Evolutionary conservation across 2,797 vertebrate genomes (phyloP).

Genomic region (Poeciliopsis presidionis): DNA sequence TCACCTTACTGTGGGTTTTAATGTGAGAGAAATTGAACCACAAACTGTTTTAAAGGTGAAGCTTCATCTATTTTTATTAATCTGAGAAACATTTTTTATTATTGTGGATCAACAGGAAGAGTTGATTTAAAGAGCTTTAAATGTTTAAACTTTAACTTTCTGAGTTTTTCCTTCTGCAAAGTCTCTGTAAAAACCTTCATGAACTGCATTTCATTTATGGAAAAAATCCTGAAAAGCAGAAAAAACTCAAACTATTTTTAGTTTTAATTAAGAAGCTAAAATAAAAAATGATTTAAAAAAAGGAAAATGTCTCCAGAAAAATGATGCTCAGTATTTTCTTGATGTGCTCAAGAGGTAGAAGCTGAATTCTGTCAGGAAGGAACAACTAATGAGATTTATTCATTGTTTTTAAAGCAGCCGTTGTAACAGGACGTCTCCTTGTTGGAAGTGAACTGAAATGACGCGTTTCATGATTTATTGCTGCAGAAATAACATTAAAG

Average conservation of each 20-base stretch:
- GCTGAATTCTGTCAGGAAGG: not conserved
- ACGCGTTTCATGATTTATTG: slow-evolving; percentile 5
- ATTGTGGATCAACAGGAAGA: not conserved
- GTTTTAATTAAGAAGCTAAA: not conserved
- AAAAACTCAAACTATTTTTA: not conserved
- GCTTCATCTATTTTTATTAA: not conserved
- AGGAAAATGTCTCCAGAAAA: not conserved
- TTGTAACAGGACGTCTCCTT: not conserved
- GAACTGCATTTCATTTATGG: not conserved
- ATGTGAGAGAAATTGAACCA: not conserved
- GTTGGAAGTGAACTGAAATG: not conserved
- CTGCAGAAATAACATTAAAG: slow-evolving; percentile 7
- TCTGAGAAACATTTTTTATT: not conserved
- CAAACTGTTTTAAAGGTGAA: not conserved
- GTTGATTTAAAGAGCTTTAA: not conserved
- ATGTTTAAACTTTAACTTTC: not conserved
- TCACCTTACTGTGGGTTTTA: not conserved
- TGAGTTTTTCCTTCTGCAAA: not conserved
- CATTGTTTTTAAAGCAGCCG: not conserved
- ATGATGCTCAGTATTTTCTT: not conserved
- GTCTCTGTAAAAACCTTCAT: not conserved
- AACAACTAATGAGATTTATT: not conserved
- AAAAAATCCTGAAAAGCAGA: not conserved
- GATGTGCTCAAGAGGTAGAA: not conserved
- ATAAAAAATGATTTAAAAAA: not conserved